A percentile compares a stretch with the other conserved stretches of the same genome.
Conservation (phyloP, 2,797 vertebrate genomes). For the Lutjanus campechanus region DNA sequence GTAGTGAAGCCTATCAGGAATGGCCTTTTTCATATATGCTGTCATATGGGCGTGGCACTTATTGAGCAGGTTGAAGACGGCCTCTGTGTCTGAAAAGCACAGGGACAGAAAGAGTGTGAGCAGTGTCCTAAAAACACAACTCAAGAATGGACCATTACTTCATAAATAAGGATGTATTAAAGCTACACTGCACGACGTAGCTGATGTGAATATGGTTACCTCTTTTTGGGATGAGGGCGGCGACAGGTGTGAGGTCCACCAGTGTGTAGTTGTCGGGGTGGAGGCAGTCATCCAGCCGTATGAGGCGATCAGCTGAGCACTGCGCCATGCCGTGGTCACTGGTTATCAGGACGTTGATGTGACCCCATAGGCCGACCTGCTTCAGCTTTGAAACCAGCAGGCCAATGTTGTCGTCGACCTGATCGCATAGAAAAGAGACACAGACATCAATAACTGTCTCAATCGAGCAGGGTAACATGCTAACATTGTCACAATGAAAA, state of each 20-base stretch:
- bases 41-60: constrained; percentile 88
- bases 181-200: neutral
- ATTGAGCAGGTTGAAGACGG: constrained; percentile 84
- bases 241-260: constrained; percentile 89
- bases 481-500: no score
- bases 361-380: constrained; percentile 88
- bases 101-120: neutral
- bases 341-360: constrained; percentile 91
- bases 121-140: neutral
- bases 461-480: neutral
- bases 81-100: constrained; percentile 79
- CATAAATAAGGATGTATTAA: neutral
- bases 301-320: constrained; percentile 89
- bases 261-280: constrained; percentile 83
- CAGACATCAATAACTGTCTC: neutral
- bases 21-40: constrained; percentile 90
- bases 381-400: constrained; percentile 88
- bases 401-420: constrained; percentile 90
- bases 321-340: constrained; percentile 98
- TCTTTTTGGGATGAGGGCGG: constrained; percentile 89
- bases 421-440: neutral
- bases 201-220: constrained; percentile 74
- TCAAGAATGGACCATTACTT: no score
- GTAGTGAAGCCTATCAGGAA: constrained; percentile 93
- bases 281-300: constrained; percentile 89